phyloP scores from a whole-genome alignment of 2,113 vertebrate genomes.

The Bubalus kerabau region DNA sequence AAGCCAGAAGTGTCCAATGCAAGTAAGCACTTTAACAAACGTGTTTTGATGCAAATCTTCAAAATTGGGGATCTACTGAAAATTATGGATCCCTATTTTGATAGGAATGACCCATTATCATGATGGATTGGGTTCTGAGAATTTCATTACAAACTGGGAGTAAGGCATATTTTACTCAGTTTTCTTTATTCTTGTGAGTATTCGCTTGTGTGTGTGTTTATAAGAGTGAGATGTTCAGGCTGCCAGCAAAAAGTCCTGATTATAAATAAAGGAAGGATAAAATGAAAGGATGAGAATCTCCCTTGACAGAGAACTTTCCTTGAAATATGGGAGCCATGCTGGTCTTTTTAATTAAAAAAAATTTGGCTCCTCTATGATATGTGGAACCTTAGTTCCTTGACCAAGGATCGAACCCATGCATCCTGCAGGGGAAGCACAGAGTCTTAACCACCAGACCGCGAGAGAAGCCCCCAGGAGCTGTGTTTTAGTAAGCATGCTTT shows the following conservation, averaged over 20 bases:
- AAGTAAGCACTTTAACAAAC: not conserved
- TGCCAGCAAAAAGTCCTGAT: not conserved
- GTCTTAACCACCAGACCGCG: fast-evolving
- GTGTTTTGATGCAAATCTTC: not conserved
- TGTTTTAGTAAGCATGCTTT: not conserved
- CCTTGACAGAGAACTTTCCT: not conserved
- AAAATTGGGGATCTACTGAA: not conserved
- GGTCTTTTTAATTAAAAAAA: not conserved
- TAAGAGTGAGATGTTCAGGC: not conserved
- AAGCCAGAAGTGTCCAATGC: too few relatives aligned
- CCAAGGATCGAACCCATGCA: not conserved
- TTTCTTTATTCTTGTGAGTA: not conserved
- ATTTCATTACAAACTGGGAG: not conserved
- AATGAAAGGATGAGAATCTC: not conserved
- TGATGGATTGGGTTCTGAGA: not conserved
- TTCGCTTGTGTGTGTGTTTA: not conserved
- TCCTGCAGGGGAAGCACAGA: not conserved
- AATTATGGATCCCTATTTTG: not conserved
- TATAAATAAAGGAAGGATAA: not conserved
- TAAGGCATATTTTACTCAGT: not conserved
- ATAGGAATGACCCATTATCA: not conserved
- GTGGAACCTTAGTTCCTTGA: not conserved
- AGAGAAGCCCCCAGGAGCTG: not conserved
- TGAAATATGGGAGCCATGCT: not conserved
- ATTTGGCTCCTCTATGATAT: not conserved